Evolutionary conservation across 2,113 vertebrate species (phyloP), one percentile per base, ranked within the genome.

Genomic region (Platycercus adscitus): DNA sequence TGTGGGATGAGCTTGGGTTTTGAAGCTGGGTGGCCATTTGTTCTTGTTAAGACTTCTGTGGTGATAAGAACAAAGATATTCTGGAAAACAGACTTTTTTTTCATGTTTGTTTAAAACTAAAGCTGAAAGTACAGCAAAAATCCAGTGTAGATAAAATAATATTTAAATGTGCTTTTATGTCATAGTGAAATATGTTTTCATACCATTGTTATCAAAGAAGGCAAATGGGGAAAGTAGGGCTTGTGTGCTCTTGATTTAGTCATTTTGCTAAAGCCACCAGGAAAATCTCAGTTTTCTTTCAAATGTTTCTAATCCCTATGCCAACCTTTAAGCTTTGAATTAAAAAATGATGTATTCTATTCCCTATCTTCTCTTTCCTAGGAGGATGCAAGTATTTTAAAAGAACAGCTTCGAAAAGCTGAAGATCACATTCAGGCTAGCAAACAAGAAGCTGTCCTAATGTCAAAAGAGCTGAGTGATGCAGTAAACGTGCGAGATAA

Each of bases 381-480:
- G 99, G 98, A 98, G 24, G 99, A 99, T 89, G 92, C 98, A 78
- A 97, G 96, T 85, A 26, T 98, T 85, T 95, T 99, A 96, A 99
- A 99, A 96, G 99, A 99, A 84, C 98, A 99, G 86, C 98, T 99
- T 89, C 98, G 99, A 46, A 99, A 99, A 97, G 98, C 99, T 88
- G 99, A 99, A 86, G 99, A 99, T 95, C 98, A 99, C 93, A 98
- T 99, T 91, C 98, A 99, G 89, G 99, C 99, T 72, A 99, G 98
- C 80, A 98, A 98, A 58, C 99, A 99, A 97, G 98, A 99, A 98
- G 98, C 97, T 80, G 93, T 98, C 37, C 97, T 99, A 93, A 96
- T 99, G 97, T 97, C 99, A 9, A 99, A 98, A 66, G 99, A 99
- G 95, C 96, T 99, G 75, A 98, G 99, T 5, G 99, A 99, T 8